Base-by-base conservation (phyloP, 2,888 invertebrate species). In the Phoenoteleia sp. region DNA sequence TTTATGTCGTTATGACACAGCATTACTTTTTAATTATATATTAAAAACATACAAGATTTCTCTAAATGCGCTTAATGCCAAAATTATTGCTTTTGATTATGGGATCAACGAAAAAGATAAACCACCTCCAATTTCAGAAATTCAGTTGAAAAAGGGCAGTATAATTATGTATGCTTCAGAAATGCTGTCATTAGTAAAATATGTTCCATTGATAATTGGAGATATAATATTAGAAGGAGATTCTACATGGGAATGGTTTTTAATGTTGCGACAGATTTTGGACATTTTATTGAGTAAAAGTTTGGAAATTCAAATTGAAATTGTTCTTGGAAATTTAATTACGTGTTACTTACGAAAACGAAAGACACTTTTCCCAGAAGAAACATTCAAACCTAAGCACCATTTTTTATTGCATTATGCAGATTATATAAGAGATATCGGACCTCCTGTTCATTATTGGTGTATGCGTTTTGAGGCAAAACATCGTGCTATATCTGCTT, bases 141-240 rank as follows among this genome's bases (percentile, higher is more conserved):
- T 9, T 11, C 74, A 82, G 60, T 49, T 86, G 42, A 45, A 69
- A 33, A 36, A 66, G 17, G 54, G 42, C 19, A 47, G 36, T 49
- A 49, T 86, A 23, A 52, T 36, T 45, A 62, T 81, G 13, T 86
- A 84, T 62, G 82, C 84, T 17, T 84, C 84, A 4, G 75, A 86
- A 76, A 86, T 81, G 84, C 11, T 72, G 0, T 84, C 81, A 5
- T 60, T 86, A 13, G 45, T 81, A 0, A 71, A 76, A 36, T 72
- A 81, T 67, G 71, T 87, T 19, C 56, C 74, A n/a, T 25, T 86
- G 13, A 60, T 82, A 7, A 56, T 86, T 21, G 82, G n/a, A n/a
- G n/a, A n/a, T n/a, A n/a, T n/a, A n/a, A n/a, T n/a, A n/a, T n/a
- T n/a, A n/a, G n/a, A n/a, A n/a, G n/a, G n/a, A n/a, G n/a, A n/a